phyloP scores from a whole-genome alignment of 2,797 vertebrate genomes.

The Anniella stebbinsi region DNA sequence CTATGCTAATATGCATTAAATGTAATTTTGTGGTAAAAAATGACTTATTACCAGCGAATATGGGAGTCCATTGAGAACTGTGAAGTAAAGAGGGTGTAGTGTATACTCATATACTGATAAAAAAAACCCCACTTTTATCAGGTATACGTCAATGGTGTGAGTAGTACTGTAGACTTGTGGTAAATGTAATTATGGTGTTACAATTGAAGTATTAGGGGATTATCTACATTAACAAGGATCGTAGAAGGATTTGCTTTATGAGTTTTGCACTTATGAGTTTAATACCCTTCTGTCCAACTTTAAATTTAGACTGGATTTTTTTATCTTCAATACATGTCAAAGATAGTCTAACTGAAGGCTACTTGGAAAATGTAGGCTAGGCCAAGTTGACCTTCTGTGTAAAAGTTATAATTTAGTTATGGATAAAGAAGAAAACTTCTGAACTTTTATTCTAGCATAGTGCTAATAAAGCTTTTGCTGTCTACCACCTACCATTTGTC shows the following conservation, averaged over 20 bases:
- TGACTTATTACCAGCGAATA: not conserved
- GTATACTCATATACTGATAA: not conserved
- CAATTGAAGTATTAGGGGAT: not conserved
- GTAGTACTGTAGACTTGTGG: not conserved
- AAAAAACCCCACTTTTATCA: slow-evolving; percentile 19
- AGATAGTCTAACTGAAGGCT: not conserved
- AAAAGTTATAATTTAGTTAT: not conserved
- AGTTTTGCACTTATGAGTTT: not conserved
- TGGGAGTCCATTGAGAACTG: not conserved
- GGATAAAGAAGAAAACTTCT: not conserved
- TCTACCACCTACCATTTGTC: not conserved
- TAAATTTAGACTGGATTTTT: slow-evolving; percentile 2
- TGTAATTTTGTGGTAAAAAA: slow-evolving; percentile 32
- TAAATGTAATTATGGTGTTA: not conserved
- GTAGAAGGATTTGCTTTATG: not conserved
- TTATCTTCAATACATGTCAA: slow-evolving; percentile 3
- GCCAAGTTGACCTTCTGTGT: not conserved
- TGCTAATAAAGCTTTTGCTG: not conserved
- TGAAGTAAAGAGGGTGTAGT: slow-evolving; percentile 11
- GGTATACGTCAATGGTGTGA: not conserved
- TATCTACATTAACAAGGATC: not conserved
- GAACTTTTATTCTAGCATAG: not conserved
- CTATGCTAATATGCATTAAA: slow-evolving; percentile 14
- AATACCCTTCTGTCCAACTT: not conserved
- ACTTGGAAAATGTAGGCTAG: not conserved